Base-by-base conservation (phyloP, 2,113 vertebrate species). In the Phycodurus eques region DNA sequence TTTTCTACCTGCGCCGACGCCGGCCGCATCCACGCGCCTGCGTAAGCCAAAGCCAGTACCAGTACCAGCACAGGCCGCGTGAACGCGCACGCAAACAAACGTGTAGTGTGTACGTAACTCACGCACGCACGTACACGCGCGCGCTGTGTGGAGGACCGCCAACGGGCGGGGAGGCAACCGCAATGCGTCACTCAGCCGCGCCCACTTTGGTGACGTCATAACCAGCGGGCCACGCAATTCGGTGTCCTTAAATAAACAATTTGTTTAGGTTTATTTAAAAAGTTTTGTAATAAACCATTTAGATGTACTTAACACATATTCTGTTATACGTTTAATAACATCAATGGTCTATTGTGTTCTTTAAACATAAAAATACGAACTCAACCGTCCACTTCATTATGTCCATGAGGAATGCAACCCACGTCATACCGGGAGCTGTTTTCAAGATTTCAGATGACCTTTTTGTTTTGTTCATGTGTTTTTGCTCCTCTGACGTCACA, bases 121-220 rank as follows among this genome's bases (percentile, higher is more conserved):
- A 31, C 8, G 57, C 13, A 35, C 15, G 1, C 15, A 14, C 61
- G 9, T 22, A 11, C 35, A 17, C 5, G 19, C 70, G 17, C 62
- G 57, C 67, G 62, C 62, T 8, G 65, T 53, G 46, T 66, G 13
- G 5, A 47, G 13, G 13, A 15, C n/a, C 68, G 68, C 68, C 20
- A 19, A 17, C 31, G 31, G 59, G 59, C 59, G 51, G 81, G 83
- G 80, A 85, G 74, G 79, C 73, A 88, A 78, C 89, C 92, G 93
- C 93, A 94, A 89, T 94, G 92, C 93, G 90, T 92, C 91, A 90
- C 79, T 84, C 85, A 88, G 75, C 86, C 88, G 87, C 91, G 88
- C 90, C 93, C 77, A 73, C 79, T 31, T 7, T 13, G 2, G 22
- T 87, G 79, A 91, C 87, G 84, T 91, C 83, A 80, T 68, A 2